Evolutionary conservation across 2,113 vertebrate species (phyloP), one percentile per base, ranked within the genome.

Genomic region (Muscicapa adusta): DNA sequence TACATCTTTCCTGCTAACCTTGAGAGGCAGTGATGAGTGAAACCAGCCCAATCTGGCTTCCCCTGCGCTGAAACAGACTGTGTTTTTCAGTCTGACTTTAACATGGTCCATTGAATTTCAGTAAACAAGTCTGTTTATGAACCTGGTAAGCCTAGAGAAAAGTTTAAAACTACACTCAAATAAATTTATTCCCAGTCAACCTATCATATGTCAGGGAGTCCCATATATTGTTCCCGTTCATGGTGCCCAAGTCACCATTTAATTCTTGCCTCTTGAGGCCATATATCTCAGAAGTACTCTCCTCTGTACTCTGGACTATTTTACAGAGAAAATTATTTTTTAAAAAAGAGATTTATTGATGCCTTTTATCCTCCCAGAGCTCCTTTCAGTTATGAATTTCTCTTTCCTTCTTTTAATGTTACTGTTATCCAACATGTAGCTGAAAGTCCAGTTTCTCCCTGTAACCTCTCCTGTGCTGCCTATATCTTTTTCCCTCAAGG

Each of bases 71-170:
- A 87, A 91, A 83, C 34, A 77, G 65, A 24, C 31, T 66, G 28
- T 84, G 65, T 65, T 96, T 94, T 91, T 88, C 92, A 77, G 58
- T 28, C 67, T 85, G 63, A 83, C 42, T 95, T 95, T 87, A 95
- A 38, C 61, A 96, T 92, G 93, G 66, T 96, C 88, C 76, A 68
- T 56, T 94, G 93, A 87, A 81, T 93, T 96, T 87, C 82, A 82
- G 94, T 96, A 96, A 97, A 96, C 87, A 97, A 91, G 72, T 71
- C 76, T 86, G 63, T 91, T 96, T 94, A 94, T 85, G 78, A 86
- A 31, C 42, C 66, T 86, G 57, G 54, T n/a, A 91, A 91, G 84
- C 16, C 72, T 76, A 75, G 42, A 67, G 38, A 95, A 84, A 33
- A 61, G 26, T 84, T 85, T 85, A 68, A 94, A 91, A 83, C 38